Base-by-base conservation (phyloP, 2,888 invertebrate genomes). In the Baccha elongata region DNA sequence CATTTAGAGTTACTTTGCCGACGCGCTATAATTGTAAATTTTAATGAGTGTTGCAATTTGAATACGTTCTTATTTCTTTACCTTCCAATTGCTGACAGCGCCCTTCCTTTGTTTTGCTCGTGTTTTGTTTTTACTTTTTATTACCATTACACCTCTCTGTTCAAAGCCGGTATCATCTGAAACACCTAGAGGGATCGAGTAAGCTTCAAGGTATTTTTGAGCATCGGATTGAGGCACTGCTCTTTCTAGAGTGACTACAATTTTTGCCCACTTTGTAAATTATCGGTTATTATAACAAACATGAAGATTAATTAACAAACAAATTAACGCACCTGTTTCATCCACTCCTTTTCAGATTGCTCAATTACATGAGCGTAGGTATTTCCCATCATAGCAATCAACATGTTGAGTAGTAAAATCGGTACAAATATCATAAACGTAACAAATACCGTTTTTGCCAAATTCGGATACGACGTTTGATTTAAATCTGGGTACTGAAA, bases 361-460 rank as follows among this genome's bases (percentile, higher is more conserved):
- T 98, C 97, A 86, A 99, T 99, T 76, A 99, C 98, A 87, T 97
- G 97, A 0, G 98, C 97, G 89, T 99, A 99, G 0, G 99, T 99
- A 91, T 99, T 99, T 35, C 99, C 99, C 99, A 99, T 99, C 99
- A 99, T 99, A 85, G 99, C 99, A 85, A 99, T 99, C 91, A 99
- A 93, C 93, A 93, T 99, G 94, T 99, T 99, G 11, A 99, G 93
- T 87, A 99, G 92, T 55, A 99, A 92, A 88, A 99, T 99, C 1
- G 99, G 99, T 80, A 99, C 98, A 86, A 99, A 95, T 71, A 99
- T 97, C 98, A 99, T 99, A 90, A 99, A 99, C 76, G 98, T 93
- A 0, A 97, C 96, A 90, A 99, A 99, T n/a, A 99, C 97, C 0
- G 97, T 94, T 92, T 99, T 99, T 21, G 97, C 96, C 83, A 99